Evolutionary conservation across 37 sponge, comb jelly and placozoan genomes (phyloP).

Genomic region (Haliclona indistincta): DNA sequence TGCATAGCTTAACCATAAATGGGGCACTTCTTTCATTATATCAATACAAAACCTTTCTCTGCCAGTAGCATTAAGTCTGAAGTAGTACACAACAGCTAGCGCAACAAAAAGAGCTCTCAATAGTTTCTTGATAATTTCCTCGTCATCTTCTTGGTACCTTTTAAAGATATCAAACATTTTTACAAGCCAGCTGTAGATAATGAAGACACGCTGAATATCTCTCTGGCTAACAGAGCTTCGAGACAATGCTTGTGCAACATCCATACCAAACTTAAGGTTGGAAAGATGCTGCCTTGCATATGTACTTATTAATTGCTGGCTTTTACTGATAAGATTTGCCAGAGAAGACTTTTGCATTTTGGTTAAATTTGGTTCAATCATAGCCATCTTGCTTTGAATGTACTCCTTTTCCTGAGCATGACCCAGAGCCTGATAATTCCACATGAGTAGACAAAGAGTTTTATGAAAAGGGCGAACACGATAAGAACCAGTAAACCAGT

Average conservation of each 20-base stretch:
- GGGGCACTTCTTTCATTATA: background rate
- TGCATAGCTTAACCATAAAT: too few species aligned
- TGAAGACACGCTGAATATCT: slow-evolving; percentile 52
- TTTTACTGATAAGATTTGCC: slow-evolving; percentile 21
- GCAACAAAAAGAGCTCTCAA: slow-evolving; percentile 34
- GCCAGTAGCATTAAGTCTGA: slow-evolving; percentile 34
- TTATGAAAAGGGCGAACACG: slow-evolving; percentile 78
- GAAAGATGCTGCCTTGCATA: slow-evolving; percentile 48
- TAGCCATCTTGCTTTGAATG: slow-evolving; percentile 59
- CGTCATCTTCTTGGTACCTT: background rate
- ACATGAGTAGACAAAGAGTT: slow-evolving; percentile 66
- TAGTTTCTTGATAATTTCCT: background rate
- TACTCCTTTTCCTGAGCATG: slow-evolving; percentile 78
- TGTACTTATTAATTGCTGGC: slow-evolving; percentile 40
- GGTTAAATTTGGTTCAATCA: too few species aligned
- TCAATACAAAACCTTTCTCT: slow-evolving; percentile 13
- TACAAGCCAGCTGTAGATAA: background rate
- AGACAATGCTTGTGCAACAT: slow-evolving; percentile 18
- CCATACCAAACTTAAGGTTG: background rate
- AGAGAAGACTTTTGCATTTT: background rate
- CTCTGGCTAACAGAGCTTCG: slow-evolving; percentile 69
- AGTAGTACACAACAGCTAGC: slow-evolving; percentile 60
- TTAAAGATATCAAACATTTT: background rate
- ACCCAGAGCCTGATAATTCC: slow-evolving; percentile 81
- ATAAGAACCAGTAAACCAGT: slow-evolving; percentile 75